These are phyloP conservation scores for Pimpla rufipes DNA, from an alignment of 2,888 invertebrate genomes.

Conservation along the genomic window DNA sequence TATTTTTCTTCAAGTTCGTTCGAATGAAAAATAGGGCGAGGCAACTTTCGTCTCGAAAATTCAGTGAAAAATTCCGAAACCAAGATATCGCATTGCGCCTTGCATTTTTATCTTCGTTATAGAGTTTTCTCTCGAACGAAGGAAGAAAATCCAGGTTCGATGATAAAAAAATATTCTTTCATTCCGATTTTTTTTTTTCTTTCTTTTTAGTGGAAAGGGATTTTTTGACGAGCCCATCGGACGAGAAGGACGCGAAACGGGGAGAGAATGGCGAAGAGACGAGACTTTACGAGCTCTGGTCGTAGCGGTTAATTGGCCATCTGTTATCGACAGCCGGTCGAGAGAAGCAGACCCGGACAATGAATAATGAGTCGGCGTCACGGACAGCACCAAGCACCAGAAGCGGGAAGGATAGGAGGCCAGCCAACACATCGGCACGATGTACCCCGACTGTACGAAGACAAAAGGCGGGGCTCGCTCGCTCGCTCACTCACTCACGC, in stretches of 20 bases:
- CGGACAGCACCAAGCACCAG: conserved; percentile 52
- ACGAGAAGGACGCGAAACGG: conserved; percentile 17
- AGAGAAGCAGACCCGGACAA: conserved; percentile 55
- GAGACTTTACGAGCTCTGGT: conserved; percentile 60
- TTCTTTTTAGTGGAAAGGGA: neutral
- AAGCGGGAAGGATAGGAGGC: conserved; percentile 33
- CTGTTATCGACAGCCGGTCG: conserved; percentile 66
- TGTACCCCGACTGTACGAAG: conserved; percentile 34
- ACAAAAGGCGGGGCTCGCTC: conserved; percentile 51
- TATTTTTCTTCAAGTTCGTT: too few species aligned
- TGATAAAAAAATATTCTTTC: neutral
- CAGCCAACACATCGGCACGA: conserved; percentile 11
- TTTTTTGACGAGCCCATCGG: conserved; percentile 7
- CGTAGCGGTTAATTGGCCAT: conserved; percentile 66
- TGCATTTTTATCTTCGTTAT: too few species aligned
- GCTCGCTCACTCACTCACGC: conserved; percentile 28
- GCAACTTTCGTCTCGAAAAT: too few species aligned
- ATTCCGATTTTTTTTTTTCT: neutral
- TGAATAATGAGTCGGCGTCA: conserved; percentile 69
- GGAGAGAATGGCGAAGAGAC: conserved; percentile 2
- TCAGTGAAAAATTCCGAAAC: too few species aligned
- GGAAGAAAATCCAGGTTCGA: too few species aligned
- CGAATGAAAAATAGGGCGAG: too few species aligned
- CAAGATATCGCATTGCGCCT: too few species aligned
- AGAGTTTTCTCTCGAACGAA: too few species aligned